Evolutionary conservation across 1,140 invertebrate genomes (phyloP), one percentile per base, ranked within the genome.

Genomic region (Brachionus rubens): DNA sequence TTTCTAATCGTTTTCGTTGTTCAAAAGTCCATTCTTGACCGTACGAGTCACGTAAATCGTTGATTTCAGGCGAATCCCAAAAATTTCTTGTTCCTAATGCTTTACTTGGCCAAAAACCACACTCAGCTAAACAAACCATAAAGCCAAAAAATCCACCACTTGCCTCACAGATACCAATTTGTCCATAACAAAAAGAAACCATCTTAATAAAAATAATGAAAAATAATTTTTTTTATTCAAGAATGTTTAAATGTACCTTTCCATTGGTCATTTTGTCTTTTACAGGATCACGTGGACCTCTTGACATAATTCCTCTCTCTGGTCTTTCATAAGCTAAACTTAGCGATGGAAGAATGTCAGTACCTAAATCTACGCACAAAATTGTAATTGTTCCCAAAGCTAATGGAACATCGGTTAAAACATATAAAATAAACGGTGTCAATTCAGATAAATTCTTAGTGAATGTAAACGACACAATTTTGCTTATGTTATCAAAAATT

Each of bases 401-500:
- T 88, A 99, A 96, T 76, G 97, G 97, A 80, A 99, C 91, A 88
- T 96, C 96, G 78, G 98, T 90, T 80, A 97, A 96, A 84, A 97
- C 97, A 81, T 97, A 99, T 86, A 99, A 88, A 90, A 99, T 99
- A 87, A 99, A 99, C 86, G 93, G 91, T 79, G 78, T 77, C 41
- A 77, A 96, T 88, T 99, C 97, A 89, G 97, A 96, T 87, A 99
- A 96, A 88, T 99, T 99, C 80, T 96, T 99, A 56, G 96, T 99
- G 84, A 99, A 99, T 78, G 99, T 88, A 85, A 99, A 99, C 83
- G 97, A 92, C 86, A 99, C 99, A 86, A 99, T 99, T 86, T 99
- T 97, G 86, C 99, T 99, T 96, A 99, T 99, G 90, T 99, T 99
- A 88, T 98, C 99, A 88, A 96, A 96, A 84, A 96, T 96, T 80